Evolutionary conservation across 92 coral and sea anemone species (phyloP).

Genomic region (Paramuricea clavata): DNA sequence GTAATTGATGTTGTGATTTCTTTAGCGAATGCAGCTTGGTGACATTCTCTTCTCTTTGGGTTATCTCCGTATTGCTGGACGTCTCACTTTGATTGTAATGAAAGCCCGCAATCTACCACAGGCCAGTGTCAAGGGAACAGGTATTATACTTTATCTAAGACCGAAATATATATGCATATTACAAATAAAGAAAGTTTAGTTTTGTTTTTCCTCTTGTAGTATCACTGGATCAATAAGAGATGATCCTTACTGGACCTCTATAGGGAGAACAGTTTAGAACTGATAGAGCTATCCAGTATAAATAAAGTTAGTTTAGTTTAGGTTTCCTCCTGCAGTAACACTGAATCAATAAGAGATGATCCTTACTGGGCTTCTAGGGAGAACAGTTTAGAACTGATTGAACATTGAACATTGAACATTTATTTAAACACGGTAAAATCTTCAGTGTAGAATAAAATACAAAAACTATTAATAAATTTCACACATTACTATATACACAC

Average conservation of each 20-base stretch:
- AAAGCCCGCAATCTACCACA: conserved; percentile 96
- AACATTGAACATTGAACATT: no score
- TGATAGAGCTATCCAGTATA: no score
- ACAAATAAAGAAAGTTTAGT: background rate
- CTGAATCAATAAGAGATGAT: background rate
- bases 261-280: no score
- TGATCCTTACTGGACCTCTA: no score
- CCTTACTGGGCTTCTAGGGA: background rate
- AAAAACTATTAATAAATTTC: no score
- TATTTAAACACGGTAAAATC: no score
- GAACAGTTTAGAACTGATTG: background rate
- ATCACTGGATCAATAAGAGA: no score
- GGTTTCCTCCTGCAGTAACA: background rate
- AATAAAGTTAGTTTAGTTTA: no score
- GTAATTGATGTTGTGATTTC: background rate
- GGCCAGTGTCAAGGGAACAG: conserved; percentile 91
- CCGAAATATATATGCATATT: background rate
- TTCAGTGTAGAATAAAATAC: no score
- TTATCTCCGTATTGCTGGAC: conserved; percentile 89
- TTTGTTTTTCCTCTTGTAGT: no score
- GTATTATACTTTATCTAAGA: conserved; percentile 60
- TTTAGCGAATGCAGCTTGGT: conserved; percentile 80
- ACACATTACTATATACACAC: no score
- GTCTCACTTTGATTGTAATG: conserved; percentile 83
- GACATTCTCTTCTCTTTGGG: conserved; percentile 90